Evolutionary conservation across 2,888 invertebrate genomes (phyloP).

Genomic region (Eupithecia subfuscata): DNA sequence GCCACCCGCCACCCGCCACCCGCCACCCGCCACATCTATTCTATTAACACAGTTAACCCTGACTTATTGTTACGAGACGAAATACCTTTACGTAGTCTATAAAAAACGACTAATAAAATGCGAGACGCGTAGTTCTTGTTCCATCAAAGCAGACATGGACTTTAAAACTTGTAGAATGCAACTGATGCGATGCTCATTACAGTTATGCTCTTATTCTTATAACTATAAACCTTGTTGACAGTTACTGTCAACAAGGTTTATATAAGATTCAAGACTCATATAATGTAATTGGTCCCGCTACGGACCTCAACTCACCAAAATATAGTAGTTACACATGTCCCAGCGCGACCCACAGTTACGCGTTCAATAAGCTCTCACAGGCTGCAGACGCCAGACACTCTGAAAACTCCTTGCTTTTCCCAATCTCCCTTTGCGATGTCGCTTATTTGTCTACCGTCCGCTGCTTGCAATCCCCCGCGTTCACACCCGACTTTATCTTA

Average conservation of each 20-base stretch:
- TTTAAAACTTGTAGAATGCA: neutral
- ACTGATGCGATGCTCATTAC: no score
- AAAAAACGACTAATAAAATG: neutral
- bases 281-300: neutral
- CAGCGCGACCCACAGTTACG: constrained; percentile 24
- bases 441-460: constrained; percentile 51
- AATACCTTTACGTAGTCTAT: neutral
- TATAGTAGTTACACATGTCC: neutral
- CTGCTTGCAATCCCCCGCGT: constrained; percentile 23
- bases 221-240: no score
- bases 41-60: constrained; percentile 7
- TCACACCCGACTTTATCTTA: constrained; percentile 31
- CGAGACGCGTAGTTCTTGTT: constrained; percentile 10
- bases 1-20: neutral
- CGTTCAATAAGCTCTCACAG: constrained; percentile 45
- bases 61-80: neutral
- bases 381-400: constrained; percentile 46
- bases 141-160: constrained; percentile 16
- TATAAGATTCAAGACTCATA: neutral
- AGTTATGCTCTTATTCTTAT: no score
- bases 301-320: neutral
- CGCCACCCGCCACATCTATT: neutral
- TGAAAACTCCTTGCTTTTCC: constrained; percentile 48
- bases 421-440: constrained; percentile 52
- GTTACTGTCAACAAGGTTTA: neutral